Percentiles rank a stretch among this genome's conserved stretches.
Conservation (phyloP, 2,113 vertebrate species). For the Benitochromis conjunctus region DNA sequence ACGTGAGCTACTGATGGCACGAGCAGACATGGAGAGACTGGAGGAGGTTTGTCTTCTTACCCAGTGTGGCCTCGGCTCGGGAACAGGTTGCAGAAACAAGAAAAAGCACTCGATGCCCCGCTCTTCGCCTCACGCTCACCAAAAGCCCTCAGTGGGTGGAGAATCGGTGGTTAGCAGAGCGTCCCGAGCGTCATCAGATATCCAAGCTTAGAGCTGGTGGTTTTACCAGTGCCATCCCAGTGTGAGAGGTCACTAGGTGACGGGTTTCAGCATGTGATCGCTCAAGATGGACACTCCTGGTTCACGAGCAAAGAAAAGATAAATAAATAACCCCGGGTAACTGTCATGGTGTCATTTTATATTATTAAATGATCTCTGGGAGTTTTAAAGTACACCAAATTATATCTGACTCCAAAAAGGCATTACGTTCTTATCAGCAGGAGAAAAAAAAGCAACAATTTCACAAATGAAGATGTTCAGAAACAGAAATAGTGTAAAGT, state of each 20-base stretch:
- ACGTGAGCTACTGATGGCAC: background rate
- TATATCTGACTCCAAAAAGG: background rate
- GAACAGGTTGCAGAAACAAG: conserved; percentile 63
- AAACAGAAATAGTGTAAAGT: background rate
- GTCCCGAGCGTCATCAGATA: conserved; percentile 62
- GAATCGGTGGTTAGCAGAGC: conserved; percentile 39
- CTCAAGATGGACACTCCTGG: background rate
- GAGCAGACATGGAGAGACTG: background rate
- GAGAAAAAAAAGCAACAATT: background rate
- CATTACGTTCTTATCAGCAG: background rate
- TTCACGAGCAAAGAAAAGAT: background rate
- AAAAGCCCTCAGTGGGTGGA: conserved; percentile 22
- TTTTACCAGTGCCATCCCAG: conserved; percentile 21
- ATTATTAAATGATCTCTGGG: background rate
- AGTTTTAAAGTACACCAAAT: background rate
- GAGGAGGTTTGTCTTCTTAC: conserved; percentile 23
- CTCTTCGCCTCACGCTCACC: background rate
- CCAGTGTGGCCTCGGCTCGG: conserved; percentile 30
- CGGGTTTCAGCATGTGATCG: background rate
- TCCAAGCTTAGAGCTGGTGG: conserved; percentile 67
- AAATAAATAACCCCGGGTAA: background rate
- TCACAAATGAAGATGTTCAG: background rate
- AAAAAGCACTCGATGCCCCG: conserved; percentile 68
- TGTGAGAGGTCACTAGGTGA: conserved; percentile 14
- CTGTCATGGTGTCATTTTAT: background rate